Evolutionary conservation across 2,113 vertebrate genomes (phyloP), one percentile per base, ranked within the genome.

Genomic region (Leiothrix lutea): DNA sequence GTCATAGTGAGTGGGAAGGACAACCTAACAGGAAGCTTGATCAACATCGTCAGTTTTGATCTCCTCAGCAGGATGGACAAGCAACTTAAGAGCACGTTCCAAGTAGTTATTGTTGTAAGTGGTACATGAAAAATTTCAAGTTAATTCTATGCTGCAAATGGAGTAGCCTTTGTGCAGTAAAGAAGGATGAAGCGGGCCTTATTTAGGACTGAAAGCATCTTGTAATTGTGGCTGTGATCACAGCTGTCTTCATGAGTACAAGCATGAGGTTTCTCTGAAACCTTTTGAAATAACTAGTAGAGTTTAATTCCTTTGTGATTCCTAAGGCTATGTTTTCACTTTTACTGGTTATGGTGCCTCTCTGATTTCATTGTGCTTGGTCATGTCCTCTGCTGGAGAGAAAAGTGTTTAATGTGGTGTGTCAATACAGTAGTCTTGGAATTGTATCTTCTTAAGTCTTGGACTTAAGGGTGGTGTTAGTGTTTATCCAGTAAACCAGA

Each of bases 31-130:
- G 97, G 97, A 16, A 98, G 98, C 79, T 94, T 98, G 94, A 98
- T 99, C 97, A 99, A 98, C 97, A 99, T 99, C 29, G 83, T 99
- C 98, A 99, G 99, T 97, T 99, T 99, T 72, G 99, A 99, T 94
- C 99, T 99, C 67, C 98, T 99, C 77, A 98, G 98, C 97, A 98
- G 98, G 97, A 98, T 99, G 97, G 98, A 98, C 83, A 99, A 98
- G 87, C 98, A 98, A 92, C 96, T 98, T 58, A 97, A 97, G 87
- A 97, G 88, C n/a, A 90, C 97, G n/a, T 99, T 99, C 93, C 97
- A 97, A 91, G 98, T 99, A 64, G 98, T 99, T 93, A 99, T 99
- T 95, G 98, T 99, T 97, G 99, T 99, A 94, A 99, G 98, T 98
- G 58, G 66, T 60, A 58, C 35, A 36, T 51, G n/a, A 35, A 67